phyloP scores from a whole-genome alignment of 2,113 vertebrate genomes.

The Rhagologus leucostigma region DNA sequence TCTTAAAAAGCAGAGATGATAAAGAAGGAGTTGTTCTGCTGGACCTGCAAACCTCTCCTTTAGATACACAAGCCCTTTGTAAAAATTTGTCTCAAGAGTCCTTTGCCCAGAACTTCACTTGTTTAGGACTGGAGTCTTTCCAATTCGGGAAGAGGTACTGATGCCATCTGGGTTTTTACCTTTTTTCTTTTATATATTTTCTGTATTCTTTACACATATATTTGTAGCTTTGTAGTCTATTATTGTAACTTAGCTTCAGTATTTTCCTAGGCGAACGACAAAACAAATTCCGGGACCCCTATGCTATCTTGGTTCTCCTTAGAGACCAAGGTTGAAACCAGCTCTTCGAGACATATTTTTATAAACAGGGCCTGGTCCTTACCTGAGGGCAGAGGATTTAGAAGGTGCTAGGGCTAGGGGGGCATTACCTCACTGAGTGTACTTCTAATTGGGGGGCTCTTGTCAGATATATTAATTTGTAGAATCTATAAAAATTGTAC shows the following conservation, averaged over 20 bases:
- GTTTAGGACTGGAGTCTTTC: background rate
- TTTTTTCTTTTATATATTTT: background rate
- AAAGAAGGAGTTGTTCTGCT: background rate
- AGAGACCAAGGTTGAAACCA: background rate
- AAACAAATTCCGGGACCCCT: background rate
- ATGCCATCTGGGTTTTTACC: background rate
- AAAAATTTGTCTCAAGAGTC: background rate
- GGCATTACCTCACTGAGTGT: background rate
- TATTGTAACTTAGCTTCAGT: background rate
- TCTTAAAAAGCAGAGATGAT: background rate
- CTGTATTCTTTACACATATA: background rate
- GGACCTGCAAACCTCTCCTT: background rate
- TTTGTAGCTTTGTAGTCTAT: background rate
- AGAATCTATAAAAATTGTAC: background rate
- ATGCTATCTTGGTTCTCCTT: background rate
- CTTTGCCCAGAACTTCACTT: background rate
- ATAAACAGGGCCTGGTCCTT: background rate
- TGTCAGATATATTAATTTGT: background rate
- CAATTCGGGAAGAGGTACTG: background rate
- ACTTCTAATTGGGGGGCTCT: background rate
- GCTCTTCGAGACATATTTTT: background rate
- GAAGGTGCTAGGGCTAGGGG: background rate
- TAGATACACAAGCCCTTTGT: background rate
- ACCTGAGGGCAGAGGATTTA: background rate
- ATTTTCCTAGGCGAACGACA: background rate